A percentile compares a stretch with the other conserved stretches of the same genome.
Evolutionary conservation across 1,140 invertebrate species (phyloP).

Genomic region (Grapholita molesta): DNA sequence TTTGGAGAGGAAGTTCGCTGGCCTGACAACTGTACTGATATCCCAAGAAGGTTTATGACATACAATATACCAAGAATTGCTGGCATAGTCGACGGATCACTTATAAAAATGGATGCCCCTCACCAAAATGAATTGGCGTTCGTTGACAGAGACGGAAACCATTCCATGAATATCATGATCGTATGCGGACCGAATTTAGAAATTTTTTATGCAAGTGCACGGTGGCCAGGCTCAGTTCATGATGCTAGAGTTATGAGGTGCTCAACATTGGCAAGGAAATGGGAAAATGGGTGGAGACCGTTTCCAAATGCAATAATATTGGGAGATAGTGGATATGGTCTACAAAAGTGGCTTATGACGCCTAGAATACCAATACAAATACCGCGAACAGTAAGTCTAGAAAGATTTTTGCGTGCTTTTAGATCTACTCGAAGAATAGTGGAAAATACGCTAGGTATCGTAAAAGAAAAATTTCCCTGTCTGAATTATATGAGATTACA

Average conservation of each 20-base stretch:
- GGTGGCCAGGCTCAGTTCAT: constrained; percentile 13
- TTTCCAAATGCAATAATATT: constrained; percentile 10
- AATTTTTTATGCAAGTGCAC: neutral
- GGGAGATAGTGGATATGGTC: constrained; percentile 11
- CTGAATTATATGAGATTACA: constrained; percentile 10
- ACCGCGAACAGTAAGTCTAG: neutral
- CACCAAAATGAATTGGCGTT: neutral
- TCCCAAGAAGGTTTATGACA: neutral
- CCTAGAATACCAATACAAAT: constrained; percentile 2
- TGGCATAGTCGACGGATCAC: neutral
- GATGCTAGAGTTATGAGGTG: constrained; percentile 1
- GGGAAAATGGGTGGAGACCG: constrained; percentile 10
- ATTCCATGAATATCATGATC: neutral
- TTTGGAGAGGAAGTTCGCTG: neutral
- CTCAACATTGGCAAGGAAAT: neutral
- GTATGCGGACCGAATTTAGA: constrained; percentile 14
- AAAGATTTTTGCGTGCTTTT: constrained; percentile 9
- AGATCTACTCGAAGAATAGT: too few relatives aligned
- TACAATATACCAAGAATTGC: constrained; percentile 1
- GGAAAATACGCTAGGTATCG: neutral
- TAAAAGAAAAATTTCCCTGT: constrained; percentile 19
- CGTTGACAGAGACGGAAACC: constrained; percentile 6
- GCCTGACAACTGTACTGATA: neutral
- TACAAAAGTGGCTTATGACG: constrained; percentile 3
- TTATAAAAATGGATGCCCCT: neutral